Conservation (phyloP, 2,888 invertebrate genomes). For the Fragum sueziense region DNA sequence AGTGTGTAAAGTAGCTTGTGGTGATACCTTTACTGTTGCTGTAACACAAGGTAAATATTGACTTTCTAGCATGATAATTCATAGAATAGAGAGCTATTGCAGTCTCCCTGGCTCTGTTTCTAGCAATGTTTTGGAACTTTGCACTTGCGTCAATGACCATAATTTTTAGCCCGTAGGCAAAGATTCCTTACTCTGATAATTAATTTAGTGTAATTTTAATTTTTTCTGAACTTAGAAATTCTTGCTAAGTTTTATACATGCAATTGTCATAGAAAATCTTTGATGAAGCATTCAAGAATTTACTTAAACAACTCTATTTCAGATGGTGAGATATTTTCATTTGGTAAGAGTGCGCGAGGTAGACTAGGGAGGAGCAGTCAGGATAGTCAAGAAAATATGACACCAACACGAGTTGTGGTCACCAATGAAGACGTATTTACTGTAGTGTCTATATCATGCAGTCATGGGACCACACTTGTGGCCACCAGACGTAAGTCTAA, state of each 20-base stretch:
- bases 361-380: slow-evolving; percentile 76
- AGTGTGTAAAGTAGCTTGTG: slow-evolving; percentile 77
- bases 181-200: too few relatives aligned
- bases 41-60: slow-evolving; percentile 73
- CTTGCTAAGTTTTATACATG: too few relatives aligned
- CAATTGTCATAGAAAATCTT: too few relatives aligned
- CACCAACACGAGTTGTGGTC: slow-evolving; percentile 73
- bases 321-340: slow-evolving; percentile 78
- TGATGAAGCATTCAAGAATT: too few relatives aligned
- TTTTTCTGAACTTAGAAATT: too few relatives aligned
- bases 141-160: too few relatives aligned
- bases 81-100: too few relatives aligned
- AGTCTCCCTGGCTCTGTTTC: too few relatives aligned
- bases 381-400: slow-evolving; percentile 70
- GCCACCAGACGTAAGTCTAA: slow-evolving; percentile 74
- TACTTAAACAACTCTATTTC: slow-evolving; percentile 3
- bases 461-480: slow-evolving; percentile 79
- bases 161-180: too few relatives aligned
- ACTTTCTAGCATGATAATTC: too few relatives aligned
- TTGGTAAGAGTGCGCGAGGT: slow-evolving; percentile 81
- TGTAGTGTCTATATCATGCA: slow-evolving; percentile 77
- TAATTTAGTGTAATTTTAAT: too few relatives aligned
- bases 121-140: too few relatives aligned
- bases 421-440: slow-evolving; percentile 68
- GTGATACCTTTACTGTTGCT: slow-evolving; percentile 81